phyloP scores from a whole-genome alignment of 2,113 vertebrate species.

The Gymnarchus niloticus region DNA sequence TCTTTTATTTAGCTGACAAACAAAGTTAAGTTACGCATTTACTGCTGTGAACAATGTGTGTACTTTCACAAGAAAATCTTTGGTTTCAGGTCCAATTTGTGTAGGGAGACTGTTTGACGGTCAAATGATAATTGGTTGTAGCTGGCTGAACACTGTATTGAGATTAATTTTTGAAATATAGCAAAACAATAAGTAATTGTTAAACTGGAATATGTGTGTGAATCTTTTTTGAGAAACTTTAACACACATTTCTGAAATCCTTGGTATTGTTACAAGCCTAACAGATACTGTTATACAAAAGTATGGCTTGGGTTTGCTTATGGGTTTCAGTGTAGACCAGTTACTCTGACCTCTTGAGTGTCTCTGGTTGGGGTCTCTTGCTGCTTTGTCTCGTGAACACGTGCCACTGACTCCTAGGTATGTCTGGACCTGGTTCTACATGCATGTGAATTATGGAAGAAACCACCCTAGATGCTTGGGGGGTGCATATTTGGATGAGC shows the following conservation, averaged over 20 bases:
- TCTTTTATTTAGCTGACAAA: neutral
- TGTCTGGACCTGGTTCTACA: too few relatives aligned
- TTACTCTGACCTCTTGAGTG: neutral
- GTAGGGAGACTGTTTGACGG: neutral
- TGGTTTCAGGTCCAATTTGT: neutral
- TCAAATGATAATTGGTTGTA: neutral
- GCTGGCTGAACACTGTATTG: neutral
- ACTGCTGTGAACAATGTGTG: neutral
- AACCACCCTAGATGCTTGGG: neutral
- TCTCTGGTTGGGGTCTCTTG: neutral
- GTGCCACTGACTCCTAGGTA: neutral
- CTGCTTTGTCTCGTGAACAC: neutral
- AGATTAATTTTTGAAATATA: too few relatives aligned
- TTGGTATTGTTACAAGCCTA: neutral
- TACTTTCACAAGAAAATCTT: neutral
- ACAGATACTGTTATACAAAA: neutral
- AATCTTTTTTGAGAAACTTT: neutral
- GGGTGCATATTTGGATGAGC: neutral
- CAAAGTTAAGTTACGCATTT: neutral
- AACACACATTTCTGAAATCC: neutral
- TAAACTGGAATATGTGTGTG: too few relatives aligned
- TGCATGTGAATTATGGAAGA: too few relatives aligned
- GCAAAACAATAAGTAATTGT: too few relatives aligned
- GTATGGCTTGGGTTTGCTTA: neutral
- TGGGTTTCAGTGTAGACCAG: neutral